These are phyloP conservation scores for Platerodrilus igneus DNA, from an alignment of 2,888 invertebrate genomes.

Conservation along the genomic window DNA sequence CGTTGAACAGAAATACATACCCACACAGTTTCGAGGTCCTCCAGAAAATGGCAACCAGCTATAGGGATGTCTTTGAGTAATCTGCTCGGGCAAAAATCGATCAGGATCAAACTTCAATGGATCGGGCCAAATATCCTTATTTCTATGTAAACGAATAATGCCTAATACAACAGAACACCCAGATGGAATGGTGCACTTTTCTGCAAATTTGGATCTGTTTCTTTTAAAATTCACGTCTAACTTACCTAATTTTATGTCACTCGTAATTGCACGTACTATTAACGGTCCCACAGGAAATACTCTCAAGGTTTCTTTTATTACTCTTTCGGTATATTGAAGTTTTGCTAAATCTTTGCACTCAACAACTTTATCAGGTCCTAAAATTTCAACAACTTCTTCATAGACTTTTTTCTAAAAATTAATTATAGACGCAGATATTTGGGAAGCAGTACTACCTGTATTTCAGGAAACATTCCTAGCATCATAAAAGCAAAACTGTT, in stretches of 20 bases:
- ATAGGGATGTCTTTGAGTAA: conserved; percentile 46
- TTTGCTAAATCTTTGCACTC: conserved; percentile 50
- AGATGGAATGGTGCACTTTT: conserved; percentile 48
- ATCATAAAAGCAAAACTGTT: conserved; percentile 32
- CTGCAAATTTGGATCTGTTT: conserved; percentile 36
- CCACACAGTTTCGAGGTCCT: conserved; percentile 50
- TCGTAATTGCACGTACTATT: conserved; percentile 15
- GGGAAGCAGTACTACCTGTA: too few species aligned
- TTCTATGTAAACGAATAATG: conserved; percentile 50
- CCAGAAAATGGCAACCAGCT: conserved; percentile 49
- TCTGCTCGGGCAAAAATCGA: conserved; percentile 52
- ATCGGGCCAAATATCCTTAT: conserved; percentile 51
- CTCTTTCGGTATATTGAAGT: conserved; percentile 53
- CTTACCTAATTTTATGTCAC: conserved; percentile 15
- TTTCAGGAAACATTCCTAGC: conserved; percentile 33
- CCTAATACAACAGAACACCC: conserved; percentile 49
- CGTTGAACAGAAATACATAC: conserved; percentile 30
- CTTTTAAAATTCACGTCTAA: conserved; percentile 7
- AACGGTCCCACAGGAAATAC: conserved; percentile 43
- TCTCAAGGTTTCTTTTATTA: conserved; percentile 55
- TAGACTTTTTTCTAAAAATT: conserved; percentile 36
- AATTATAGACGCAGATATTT: too few species aligned
- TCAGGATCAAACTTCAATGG: conserved; percentile 55
- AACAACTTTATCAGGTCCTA: conserved; percentile 45
- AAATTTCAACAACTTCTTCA: conserved; percentile 47